These are phyloP conservation scores for Sapajus apella DNA, from an alignment of 2,113 vertebrate species.

Conservation along the genomic window DNA sequence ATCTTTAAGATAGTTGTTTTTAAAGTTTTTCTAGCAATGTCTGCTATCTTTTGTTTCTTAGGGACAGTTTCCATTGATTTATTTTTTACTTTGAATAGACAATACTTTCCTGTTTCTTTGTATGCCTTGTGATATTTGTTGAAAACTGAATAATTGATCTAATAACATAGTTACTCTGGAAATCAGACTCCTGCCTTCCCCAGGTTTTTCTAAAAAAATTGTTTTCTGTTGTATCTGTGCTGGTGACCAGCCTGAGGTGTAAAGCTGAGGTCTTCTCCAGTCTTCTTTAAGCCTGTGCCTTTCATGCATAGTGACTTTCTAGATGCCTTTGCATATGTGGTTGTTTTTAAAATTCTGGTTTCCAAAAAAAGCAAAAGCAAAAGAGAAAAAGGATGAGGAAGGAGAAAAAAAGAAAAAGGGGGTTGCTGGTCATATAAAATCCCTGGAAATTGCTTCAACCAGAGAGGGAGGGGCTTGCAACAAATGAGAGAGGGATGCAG, in stretches of 20 bases:
- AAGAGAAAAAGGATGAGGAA: not conserved
- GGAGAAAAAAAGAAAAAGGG: not conserved
- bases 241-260: not conserved
- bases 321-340: not conserved
- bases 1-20: not conserved
- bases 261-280: not conserved
- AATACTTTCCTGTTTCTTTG: not conserved
- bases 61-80: not conserved
- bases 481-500: rapidly evolving
- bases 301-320: not conserved
- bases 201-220: not conserved
- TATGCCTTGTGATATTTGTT: not conserved
- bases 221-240: not conserved
- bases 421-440: not conserved
- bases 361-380: not conserved
- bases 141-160: not conserved
- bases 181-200: not conserved
- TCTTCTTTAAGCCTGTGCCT: not conserved
- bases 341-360: not conserved
- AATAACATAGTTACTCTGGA: not conserved
- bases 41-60: not conserved
- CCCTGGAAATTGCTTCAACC: not conserved
- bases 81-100: not conserved
- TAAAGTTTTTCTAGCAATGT: not conserved
- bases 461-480: not conserved